These are phyloP conservation scores for Anhinga rufa DNA, from an alignment of 2,113 vertebrate genomes.

Conservation along the genomic window DNA sequence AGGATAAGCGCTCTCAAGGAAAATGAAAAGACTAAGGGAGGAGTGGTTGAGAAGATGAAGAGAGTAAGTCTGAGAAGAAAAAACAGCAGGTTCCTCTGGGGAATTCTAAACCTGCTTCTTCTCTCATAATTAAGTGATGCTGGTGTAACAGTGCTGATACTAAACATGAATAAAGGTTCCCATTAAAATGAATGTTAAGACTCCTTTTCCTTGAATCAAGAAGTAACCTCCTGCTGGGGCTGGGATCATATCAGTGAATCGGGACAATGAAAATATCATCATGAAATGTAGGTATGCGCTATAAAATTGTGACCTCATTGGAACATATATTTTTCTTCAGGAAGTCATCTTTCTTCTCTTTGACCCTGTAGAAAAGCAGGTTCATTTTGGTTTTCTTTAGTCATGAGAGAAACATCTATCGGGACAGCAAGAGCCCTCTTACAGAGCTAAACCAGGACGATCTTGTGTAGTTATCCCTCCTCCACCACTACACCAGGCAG, in stretches of 20 bases:
- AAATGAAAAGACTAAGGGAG: constrained; percentile 17
- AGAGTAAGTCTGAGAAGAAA: background rate
- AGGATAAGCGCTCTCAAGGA: background rate
- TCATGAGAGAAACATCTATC: background rate
- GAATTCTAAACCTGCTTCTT: constrained; percentile 49
- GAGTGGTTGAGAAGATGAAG: constrained; percentile 21
- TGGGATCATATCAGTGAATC: background rate
- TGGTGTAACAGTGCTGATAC: background rate
- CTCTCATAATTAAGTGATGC: constrained; percentile 30
- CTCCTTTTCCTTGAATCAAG: background rate
- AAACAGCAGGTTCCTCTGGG: background rate
- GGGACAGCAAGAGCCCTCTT: background rate
- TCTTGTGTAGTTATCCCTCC: background rate
- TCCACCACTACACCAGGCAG: accelerated
- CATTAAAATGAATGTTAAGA: constrained; percentile 27
- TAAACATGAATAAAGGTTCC: constrained; percentile 8
- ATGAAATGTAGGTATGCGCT: background rate
- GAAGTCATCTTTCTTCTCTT: background rate
- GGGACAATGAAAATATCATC: background rate
- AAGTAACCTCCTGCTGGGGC: background rate
- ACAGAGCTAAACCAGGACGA: background rate
- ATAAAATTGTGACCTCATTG: background rate
- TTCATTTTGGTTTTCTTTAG: background rate
- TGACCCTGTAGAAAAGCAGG: background rate
- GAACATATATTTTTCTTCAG: background rate